phyloP scores from a whole-genome alignment of 1,140 invertebrate genomes.

The Cyclargus thomasi region DNA sequence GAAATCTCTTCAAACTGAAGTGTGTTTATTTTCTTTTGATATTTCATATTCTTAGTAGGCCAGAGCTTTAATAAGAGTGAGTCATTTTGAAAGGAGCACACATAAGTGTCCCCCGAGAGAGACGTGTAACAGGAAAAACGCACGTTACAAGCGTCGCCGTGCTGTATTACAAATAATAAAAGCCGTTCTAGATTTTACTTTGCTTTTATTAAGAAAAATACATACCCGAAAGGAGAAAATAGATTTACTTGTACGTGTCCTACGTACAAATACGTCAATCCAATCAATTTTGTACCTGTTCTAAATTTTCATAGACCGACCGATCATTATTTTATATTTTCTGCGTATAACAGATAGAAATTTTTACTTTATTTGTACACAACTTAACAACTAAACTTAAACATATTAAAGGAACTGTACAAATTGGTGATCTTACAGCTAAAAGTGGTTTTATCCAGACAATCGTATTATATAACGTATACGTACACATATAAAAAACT shows the following conservation, averaged over 20 bases:
- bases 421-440: too few species aligned
- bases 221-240: not conserved
- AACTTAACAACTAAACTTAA: too few species aligned
- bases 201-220: conserved; percentile 1
- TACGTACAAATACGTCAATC: not conserved
- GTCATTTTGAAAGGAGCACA: not conserved
- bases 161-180: conserved; percentile 3
- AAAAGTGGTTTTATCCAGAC: too few species aligned
- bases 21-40: conserved; percentile 3
- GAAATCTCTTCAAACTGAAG: conserved; percentile 1
- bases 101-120: not conserved
- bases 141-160: not conserved
- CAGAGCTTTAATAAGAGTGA: conserved; percentile 1
- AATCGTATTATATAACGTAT: too few species aligned
- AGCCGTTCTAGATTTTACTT: not conserved
- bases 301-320: not conserved
- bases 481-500: too few species aligned
- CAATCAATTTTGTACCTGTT: not conserved
- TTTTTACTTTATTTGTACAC: too few species aligned
- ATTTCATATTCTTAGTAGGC: conserved; percentile 3
- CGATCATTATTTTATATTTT: too few species aligned
- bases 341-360: too few species aligned
- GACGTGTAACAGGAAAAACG: not conserved
- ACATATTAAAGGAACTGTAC: too few species aligned
- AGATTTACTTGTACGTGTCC: not conserved